phyloP scores from a whole-genome alignment of 2,888 invertebrate genomes.

The Polyommatus iphigenia region DNA sequence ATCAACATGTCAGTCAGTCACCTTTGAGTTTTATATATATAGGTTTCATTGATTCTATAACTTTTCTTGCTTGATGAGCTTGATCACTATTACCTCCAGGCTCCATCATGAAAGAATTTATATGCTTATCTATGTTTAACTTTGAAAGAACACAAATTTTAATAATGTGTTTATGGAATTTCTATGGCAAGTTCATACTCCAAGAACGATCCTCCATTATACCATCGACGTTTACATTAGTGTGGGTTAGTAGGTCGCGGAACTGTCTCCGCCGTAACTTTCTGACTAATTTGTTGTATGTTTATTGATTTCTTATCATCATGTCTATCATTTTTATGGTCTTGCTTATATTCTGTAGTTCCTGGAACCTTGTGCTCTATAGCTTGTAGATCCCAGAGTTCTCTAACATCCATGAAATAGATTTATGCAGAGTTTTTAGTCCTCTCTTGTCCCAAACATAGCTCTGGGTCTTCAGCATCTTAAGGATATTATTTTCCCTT shows the following conservation, averaged over 20 bases:
- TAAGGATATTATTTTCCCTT: neutral
- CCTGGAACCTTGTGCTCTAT: no score
- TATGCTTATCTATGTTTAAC: no score
- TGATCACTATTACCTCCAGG: no score
- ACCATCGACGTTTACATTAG: constrained; percentile 34
- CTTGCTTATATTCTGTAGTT: neutral
- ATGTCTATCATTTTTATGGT: neutral
- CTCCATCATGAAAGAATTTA: no score
- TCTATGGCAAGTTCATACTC: neutral
- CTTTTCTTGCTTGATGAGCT: no score
- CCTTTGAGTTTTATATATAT: no score
- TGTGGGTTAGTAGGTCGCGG: constrained; percentile 66
- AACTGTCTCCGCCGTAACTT: constrained; percentile 63
- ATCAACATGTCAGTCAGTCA: no score
- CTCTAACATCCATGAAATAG: no score
- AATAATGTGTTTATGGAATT: neutral
- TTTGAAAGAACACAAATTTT: neutral
- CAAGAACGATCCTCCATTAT: constrained; percentile 1
- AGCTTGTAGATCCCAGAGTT: no score
- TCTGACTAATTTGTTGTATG: constrained; percentile 56
- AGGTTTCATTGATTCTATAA: no score
- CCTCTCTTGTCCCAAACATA: no score
- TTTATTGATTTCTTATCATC: constrained; percentile 43
- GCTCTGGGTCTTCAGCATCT: neutral
- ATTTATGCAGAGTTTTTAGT: no score